These are phyloP conservation scores for Takifugu bimaculatus DNA, from an alignment of 2,113 vertebrate species.

Conservation along the genomic window DNA sequence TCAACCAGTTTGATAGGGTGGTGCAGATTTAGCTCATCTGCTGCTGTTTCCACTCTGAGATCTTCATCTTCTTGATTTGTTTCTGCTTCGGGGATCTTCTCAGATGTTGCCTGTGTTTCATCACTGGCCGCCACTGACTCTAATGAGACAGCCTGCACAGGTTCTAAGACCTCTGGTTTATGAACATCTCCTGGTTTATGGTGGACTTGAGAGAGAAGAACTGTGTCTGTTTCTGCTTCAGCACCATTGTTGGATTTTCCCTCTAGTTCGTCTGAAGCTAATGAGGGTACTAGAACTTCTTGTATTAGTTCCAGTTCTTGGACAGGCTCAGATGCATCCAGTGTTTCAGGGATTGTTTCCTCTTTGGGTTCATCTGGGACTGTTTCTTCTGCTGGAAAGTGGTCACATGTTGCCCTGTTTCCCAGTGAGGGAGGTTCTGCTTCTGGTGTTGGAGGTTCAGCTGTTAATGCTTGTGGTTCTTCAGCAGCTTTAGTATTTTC, in stretches of 20 bases:
- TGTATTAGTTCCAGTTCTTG: too few species aligned
- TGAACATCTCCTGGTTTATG: too few species aligned
- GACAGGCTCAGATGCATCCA: too few species aligned
- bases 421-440: not conserved
- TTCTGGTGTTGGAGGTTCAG: not conserved
- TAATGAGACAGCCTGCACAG: not conserved
- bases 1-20: not conserved
- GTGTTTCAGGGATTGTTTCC: too few species aligned
- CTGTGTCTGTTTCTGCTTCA: too few species aligned
- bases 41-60: not conserved
- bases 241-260: too few species aligned
- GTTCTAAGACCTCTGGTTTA: too few species aligned
- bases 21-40: not conserved
- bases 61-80: not conserved
- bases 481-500: not conserved
- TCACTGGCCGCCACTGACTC: not conserved
- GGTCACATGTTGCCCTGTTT: too few species aligned
- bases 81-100: not conserved
- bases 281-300: too few species aligned
- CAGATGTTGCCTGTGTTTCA: not conserved
- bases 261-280: too few species aligned
- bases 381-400: not conserved
- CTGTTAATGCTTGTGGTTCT: not conserved
- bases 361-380: not conserved
- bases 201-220: too few species aligned